Evolutionary conservation across 2,797 vertebrate species (phyloP).

Genomic region (Gobio occitaniae): DNA sequence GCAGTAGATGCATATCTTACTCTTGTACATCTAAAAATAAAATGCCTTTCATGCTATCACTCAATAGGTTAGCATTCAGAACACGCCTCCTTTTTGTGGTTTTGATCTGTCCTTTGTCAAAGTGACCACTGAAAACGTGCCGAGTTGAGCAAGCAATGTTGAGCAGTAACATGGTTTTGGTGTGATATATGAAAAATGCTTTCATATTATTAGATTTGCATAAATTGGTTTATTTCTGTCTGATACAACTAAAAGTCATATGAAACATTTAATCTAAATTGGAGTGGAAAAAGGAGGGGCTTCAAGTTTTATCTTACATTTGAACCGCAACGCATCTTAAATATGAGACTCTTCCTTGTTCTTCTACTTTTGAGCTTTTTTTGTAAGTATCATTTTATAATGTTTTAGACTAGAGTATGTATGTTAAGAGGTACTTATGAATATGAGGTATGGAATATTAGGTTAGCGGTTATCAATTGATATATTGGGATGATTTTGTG

Average conservation of each 20-base stretch:
- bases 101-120: not conserved
- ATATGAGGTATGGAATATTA: not conserved
- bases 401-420: not conserved
- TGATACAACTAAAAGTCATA: not conserved
- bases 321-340: not conserved
- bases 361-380: slow-evolving; percentile 1
- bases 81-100: not conserved
- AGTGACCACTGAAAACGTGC: not conserved
- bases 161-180: not conserved
- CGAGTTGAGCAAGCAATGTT: not conserved
- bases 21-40: slow-evolving; percentile 12
- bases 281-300: not conserved
- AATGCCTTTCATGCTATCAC: not conserved
- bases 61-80: no score
- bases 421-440: not conserved
- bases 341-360: not conserved
- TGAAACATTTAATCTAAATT: not conserved
- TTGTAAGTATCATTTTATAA: slow-evolving; percentile 20
- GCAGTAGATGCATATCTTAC: not conserved
- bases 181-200: not conserved
- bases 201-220: not conserved
- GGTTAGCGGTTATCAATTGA: not conserved
- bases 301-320: not conserved
- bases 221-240: not conserved
- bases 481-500: not conserved